Evolutionary conservation across 2,797 vertebrate genomes (phyloP).

Genomic region (Takifugu rubripes): DNA sequence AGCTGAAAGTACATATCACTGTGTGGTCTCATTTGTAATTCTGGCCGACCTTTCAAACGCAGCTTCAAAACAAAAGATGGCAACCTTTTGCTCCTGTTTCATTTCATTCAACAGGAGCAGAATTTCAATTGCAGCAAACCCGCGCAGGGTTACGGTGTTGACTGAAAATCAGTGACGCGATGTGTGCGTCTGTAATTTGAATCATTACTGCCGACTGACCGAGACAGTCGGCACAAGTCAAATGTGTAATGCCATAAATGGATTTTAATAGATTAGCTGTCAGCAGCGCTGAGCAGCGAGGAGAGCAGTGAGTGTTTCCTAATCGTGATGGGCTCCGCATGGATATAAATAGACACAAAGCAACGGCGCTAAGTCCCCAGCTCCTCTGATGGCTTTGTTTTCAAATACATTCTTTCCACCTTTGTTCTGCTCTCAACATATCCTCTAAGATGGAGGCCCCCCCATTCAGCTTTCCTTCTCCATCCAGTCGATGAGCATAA

Average conservation of each 20-base stretch:
- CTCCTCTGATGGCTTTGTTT: slow-evolving; percentile 59
- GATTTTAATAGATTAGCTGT: slow-evolving; percentile 36
- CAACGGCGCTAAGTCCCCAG: slow-evolving; percentile 62
- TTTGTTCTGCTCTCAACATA: slow-evolving; percentile 55
- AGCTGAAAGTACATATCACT: slow-evolving; percentile 20
- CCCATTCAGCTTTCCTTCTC: background rate
- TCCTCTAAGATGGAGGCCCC: slow-evolving; percentile 32
- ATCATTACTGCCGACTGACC: background rate
- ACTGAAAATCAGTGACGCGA: background rate
- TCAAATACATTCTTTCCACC: slow-evolving; percentile 74
- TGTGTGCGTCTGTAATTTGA: background rate
- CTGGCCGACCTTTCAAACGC: slow-evolving; percentile 29
- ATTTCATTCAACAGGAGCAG: background rate
- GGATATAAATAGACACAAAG: slow-evolving; percentile 72
- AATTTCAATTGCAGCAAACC: slow-evolving; percentile 7
- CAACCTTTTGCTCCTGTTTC: slow-evolving; percentile 2
- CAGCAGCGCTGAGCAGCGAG: slow-evolving; percentile 15
- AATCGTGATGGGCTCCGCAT: slow-evolving; percentile 28
- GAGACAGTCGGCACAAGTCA: slow-evolving; percentile 14
- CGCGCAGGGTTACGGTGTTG: background rate
- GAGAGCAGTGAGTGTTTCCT: slow-evolving; percentile 31
- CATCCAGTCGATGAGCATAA: background rate
- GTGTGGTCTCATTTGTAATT: slow-evolving; percentile 25
- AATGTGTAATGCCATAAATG: slow-evolving; percentile 30
- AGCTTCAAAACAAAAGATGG: slow-evolving; percentile 15